Conservation (phyloP, 2,888 invertebrate species). For the Graphium colonna region DNA sequence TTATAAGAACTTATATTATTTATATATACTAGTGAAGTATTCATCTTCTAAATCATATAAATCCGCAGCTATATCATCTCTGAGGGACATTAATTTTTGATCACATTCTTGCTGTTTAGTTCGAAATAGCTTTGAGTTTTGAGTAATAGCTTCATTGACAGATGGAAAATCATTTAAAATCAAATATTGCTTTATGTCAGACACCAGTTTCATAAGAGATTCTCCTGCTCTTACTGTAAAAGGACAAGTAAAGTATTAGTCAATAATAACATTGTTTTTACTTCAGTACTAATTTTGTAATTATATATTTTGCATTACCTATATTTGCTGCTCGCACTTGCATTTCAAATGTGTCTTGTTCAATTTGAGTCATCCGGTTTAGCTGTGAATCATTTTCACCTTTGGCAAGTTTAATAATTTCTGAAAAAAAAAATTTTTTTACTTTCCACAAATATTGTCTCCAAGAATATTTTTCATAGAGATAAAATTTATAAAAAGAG, state of each 20-base stretch:
- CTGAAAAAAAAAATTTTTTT: no score
- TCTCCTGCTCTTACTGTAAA: constrained; percentile 93
- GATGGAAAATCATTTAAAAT: constrained; percentile 99
- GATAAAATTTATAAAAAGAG: no score
- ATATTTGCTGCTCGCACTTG: constrained; percentile 98
- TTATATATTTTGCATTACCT: constrained; percentile 65
- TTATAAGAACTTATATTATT: constrained; percentile 55
- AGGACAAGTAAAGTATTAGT: no score
- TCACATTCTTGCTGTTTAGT: constrained; percentile 96
- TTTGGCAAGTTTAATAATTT: constrained; percentile 93
- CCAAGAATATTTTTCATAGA: no score
- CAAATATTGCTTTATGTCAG: constrained; percentile 98
- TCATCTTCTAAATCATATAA: constrained; percentile 95
- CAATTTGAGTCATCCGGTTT: constrained; percentile 93
- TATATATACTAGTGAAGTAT: constrained; percentile 92
- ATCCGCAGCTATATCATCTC: constrained; percentile 97
- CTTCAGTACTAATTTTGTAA: no score
- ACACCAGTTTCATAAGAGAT: constrained; percentile 97
- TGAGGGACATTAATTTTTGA: constrained; percentile 92
- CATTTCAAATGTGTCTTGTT: constrained; percentile 98
- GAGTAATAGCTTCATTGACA: constrained; percentile 97
- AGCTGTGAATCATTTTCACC: constrained; percentile 95
- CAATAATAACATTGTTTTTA: no score
- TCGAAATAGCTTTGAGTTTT: constrained; percentile 93
- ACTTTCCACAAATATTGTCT: no score